Evolutionary conservation across 2,888 invertebrate genomes (phyloP), one percentile per base, ranked within the genome.

Genomic region (Mythimna albipuncta): DNA sequence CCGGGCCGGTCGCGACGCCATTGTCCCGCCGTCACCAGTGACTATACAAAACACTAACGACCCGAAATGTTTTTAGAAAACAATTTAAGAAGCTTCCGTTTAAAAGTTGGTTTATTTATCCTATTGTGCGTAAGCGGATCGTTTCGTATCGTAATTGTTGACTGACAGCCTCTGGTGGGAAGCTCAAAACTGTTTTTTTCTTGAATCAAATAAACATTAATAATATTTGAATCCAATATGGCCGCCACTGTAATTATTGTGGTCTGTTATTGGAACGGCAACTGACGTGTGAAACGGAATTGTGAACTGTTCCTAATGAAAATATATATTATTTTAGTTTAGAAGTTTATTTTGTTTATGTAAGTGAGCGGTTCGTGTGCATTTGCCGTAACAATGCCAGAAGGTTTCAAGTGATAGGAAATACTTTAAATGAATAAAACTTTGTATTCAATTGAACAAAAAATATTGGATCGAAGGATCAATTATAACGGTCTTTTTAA

Each of bases 41-140:
- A 89, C 91, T 91, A 86, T 83, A 87, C 87, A 90, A 89, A 89
- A 86, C 85, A 89, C 90, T 93, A 94, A 93, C 94, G 94, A 93
- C 89, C 80, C 90, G 72, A 86, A 90, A 91, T 95, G 95, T 95
- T 95, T 94, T 94, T 94, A 93, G 91, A 94, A 95, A 95, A 96
- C 95, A 95, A 91, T 94, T 93, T 93, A 93, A 94, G 93, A 93
- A 91, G 95, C 95, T 95, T 94, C 96, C 95, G 95, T 95, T 95
- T 93, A 87, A 85, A 81, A 84, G 85, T 83, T 84, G 89, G 93
- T 94, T 94, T 94, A 93, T 93, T 93, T 93, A 92, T 88, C 86
- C 91, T 85, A 94, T 95, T 95, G 95, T 94, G 88, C 84, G 84
- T 90, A 91, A 93, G 90, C 93, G 93, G 93, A 94, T 94, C 94